Evolutionary conservation across 2,113 vertebrate species (phyloP).

Genomic region (Recurvirostra avosetta): DNA sequence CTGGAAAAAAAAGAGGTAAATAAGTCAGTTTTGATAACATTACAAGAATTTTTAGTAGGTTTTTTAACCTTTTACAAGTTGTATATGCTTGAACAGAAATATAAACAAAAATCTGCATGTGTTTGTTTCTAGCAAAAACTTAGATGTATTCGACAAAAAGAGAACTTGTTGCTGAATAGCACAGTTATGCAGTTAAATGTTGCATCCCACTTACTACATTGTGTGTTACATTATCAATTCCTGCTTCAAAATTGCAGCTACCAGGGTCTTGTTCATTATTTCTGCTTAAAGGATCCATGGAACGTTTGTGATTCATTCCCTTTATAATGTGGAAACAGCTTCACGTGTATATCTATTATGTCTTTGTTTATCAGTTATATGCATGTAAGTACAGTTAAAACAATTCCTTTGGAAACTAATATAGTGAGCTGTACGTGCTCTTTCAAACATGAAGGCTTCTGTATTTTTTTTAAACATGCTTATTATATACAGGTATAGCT

Average conservation of each 20-base stretch:
- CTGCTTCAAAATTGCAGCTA: background rate
- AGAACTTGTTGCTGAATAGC: background rate
- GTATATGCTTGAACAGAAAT: background rate
- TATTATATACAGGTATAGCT: background rate
- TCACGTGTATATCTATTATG: background rate
- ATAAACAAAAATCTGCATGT: background rate
- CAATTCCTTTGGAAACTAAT: background rate
- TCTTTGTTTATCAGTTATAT: background rate
- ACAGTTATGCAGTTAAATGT: background rate
- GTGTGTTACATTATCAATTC: background rate
- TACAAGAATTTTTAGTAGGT: background rate
- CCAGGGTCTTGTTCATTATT: background rate
- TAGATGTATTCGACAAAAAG: background rate
- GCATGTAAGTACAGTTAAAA: background rate
- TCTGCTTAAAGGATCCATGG: background rate
- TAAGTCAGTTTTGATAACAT: background rate
- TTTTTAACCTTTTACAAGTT: background rate
- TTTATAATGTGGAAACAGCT: background rate
- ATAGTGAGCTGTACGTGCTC: background rate
- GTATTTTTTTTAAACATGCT: background rate
- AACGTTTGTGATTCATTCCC: background rate
- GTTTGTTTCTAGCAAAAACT: background rate
- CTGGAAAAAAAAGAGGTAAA: slow-evolving; percentile 32
- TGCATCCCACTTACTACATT: background rate
- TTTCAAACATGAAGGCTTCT: background rate